Evolutionary conservation across 2,888 invertebrate genomes (phyloP).

Genomic region (Melipona beecheii): DNA sequence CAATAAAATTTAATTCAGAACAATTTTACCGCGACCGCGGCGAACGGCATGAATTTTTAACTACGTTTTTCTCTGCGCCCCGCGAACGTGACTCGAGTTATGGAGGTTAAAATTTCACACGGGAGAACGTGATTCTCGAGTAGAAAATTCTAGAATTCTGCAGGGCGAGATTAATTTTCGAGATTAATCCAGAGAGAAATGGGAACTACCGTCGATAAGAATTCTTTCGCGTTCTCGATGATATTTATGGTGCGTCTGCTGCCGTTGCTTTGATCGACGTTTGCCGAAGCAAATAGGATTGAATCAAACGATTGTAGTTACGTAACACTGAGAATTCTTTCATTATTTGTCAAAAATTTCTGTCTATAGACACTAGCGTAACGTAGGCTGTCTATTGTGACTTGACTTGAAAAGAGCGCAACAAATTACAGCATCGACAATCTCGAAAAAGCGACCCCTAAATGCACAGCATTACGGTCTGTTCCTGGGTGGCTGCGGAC

Average conservation of each 20-base stretch:
- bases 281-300: no score
- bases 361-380: no score
- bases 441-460: slow-evolving; percentile 15
- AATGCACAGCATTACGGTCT: slow-evolving; percentile 31
- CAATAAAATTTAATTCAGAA: background rate
- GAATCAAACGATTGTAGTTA: no score
- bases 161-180: no score
- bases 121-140: background rate
- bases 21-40: no score
- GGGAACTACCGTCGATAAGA: background rate
- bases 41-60: background rate
- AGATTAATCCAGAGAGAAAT: no score
- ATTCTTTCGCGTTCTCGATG: background rate
- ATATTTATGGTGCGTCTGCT: no score
- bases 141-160: no score
- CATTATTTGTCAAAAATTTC: no score
- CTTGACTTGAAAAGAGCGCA: background rate
- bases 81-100: background rate
- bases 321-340: background rate
- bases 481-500: slow-evolving; percentile 27
- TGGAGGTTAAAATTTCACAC: slow-evolving; percentile 3
- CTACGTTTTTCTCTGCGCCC: background rate
- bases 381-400: background rate
- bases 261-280: no score
- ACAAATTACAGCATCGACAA: slow-evolving; percentile 5